A percentile compares a stretch with the other conserved stretches of the same genome.
Conservation (phyloP, 2,797 vertebrate genomes). For the Rachycentron canadum region DNA sequence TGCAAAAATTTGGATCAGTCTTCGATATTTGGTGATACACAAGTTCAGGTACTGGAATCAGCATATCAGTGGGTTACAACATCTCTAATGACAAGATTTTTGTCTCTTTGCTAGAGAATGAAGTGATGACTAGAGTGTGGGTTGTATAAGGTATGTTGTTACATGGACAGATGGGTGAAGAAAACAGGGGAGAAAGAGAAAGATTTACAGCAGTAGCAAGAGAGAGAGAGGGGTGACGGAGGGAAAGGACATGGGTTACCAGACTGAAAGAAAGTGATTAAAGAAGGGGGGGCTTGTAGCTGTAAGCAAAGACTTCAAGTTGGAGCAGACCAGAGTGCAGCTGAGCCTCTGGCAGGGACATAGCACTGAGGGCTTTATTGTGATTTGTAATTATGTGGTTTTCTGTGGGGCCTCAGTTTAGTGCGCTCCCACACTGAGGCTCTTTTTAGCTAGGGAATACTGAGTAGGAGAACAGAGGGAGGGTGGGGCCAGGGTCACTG, state of each 20-base stretch:
- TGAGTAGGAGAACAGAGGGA: slow-evolving; percentile 77
- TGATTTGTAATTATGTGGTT: slow-evolving; percentile 88
- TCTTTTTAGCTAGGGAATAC: slow-evolving; percentile 80
- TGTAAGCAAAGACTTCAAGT: slow-evolving; percentile 56
- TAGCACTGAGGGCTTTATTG: slow-evolving; percentile 85
- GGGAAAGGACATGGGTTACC: slow-evolving; percentile 35
- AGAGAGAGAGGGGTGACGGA: slow-evolving; percentile 21
- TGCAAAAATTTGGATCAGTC: no score
- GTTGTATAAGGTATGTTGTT: neutral
- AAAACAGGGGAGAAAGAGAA: neutral
- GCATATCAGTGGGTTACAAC: no score
- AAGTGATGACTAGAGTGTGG: neutral
- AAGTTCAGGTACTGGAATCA: no score
- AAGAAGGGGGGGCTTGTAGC: slow-evolving; percentile 27
- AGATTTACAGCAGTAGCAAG: slow-evolving; percentile 36
- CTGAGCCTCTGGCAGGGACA: slow-evolving; percentile 78
- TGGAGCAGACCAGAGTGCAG: slow-evolving; percentile 78
- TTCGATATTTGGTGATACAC: no score
- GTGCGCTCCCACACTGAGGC: slow-evolving; percentile 82
- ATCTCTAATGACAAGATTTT: no score
- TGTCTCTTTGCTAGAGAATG: neutral
- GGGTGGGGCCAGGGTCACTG: slow-evolving; percentile 67
- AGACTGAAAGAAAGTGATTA: slow-evolving; percentile 48
- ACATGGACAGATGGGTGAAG: neutral
- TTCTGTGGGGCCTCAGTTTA: slow-evolving; percentile 83